Evolutionary conservation across 1,140 invertebrate species (phyloP).

Genomic region (Zaprionus capensis): DNA sequence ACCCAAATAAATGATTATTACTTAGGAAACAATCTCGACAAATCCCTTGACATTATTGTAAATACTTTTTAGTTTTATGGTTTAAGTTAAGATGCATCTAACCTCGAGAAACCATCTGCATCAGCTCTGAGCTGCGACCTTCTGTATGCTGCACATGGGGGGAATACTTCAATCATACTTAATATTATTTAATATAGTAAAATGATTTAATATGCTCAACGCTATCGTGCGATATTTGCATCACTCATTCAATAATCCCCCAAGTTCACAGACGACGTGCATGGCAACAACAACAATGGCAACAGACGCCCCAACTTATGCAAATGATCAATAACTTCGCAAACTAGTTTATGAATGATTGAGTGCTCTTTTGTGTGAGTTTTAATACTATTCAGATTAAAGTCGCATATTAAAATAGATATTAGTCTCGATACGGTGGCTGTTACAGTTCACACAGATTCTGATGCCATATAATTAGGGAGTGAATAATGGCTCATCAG

Average conservation of each 20-base stretch:
- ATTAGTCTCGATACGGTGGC: neutral
- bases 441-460: conserved; percentile 32
- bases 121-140: neutral
- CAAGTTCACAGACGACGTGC: conserved; percentile 6
- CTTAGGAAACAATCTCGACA: neutral
- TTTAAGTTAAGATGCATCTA: neutral
- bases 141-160: neutral
- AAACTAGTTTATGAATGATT: conserved; percentile 45
- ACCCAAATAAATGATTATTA: neutral
- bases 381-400: conserved; percentile 38
- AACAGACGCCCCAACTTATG: conserved; percentile 21
- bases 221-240: conserved; percentile 8
- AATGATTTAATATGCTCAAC: conserved; percentile 19
- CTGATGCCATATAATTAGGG: conserved; percentile 18
- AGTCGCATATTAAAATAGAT: conserved; percentile 33
- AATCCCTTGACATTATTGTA: neutral
- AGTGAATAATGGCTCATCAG: conserved; percentile 7
- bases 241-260: conserved; percentile 26
- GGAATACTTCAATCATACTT: neutral
- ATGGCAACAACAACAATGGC: conserved; percentile 15
- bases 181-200: conserved; percentile 9
- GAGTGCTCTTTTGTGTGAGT: conserved; percentile 28
- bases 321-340: conserved; percentile 22
- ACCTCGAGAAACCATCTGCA: conserved; percentile 2
- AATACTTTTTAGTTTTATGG: neutral